Percentiles rank a stretch among this genome's conserved stretches.
phyloP scores from a whole-genome alignment of 2,113 vertebrate species.

The Cavia aperea region DNA sequence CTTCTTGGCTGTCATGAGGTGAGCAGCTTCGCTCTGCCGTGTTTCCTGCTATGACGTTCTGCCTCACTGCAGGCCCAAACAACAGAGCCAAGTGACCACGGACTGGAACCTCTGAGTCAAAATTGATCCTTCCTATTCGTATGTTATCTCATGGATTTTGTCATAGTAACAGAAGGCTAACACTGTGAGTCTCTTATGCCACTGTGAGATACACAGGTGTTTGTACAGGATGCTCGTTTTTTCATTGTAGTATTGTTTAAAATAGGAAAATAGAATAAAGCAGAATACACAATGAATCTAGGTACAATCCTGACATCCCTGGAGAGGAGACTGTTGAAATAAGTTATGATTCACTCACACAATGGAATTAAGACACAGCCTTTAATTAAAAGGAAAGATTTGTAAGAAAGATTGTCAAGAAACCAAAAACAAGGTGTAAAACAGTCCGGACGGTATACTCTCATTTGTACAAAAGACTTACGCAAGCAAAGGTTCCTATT shows the following conservation, averaged over 20 bases:
- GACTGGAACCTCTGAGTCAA: background rate
- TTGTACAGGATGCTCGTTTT: accelerated
- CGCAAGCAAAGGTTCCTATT: background rate
- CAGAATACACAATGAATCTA: background rate
- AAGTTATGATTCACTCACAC: too few species aligned
- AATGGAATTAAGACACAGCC: background rate
- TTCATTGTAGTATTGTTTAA: too few species aligned
- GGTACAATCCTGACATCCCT: accelerated
- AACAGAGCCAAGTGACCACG: background rate
- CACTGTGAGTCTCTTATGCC: background rate
- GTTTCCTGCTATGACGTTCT: background rate
- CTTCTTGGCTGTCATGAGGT: background rate
- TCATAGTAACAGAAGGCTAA: background rate
- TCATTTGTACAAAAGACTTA: background rate
- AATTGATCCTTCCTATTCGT: too few species aligned
- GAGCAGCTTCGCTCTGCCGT: background rate
- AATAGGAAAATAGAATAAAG: background rate
- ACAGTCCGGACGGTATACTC: accelerated
- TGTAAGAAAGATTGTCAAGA: background rate
- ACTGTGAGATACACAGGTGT: accelerated
- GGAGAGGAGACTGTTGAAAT: background rate
- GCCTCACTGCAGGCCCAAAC: background rate
- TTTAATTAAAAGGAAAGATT: background rate
- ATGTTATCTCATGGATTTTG: background rate
- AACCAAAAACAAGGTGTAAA: background rate